A percentile compares a stretch with the other conserved stretches of the same genome.
Conservation (phyloP, 2,797 vertebrate genomes). For the Ctenosaura bakeri region DNA sequence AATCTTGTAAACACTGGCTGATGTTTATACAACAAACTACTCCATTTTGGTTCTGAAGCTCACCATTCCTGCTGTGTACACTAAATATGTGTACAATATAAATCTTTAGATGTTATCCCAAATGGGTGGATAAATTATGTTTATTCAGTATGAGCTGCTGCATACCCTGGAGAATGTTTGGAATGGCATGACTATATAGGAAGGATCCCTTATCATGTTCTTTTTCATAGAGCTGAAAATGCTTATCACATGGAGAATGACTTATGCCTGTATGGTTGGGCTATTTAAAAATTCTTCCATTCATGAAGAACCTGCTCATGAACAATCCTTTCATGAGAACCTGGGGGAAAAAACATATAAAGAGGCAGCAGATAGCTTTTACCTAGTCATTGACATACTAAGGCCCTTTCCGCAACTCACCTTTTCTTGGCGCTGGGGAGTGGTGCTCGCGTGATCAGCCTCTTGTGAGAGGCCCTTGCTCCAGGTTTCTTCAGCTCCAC, state of each 20-base stretch:
- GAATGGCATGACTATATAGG: not conserved
- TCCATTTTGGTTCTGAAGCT: not conserved
- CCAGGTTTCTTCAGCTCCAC: no score
- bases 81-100: not conserved
- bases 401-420: no score
- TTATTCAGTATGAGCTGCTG: not conserved
- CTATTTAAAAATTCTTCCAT: not conserved
- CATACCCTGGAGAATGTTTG: not conserved
- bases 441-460: no score
- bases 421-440: no score
- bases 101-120: not conserved
- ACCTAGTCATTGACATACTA: not conserved
- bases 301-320: not conserved
- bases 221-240: not conserved
- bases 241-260: not conserved
- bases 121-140: not conserved
- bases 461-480: no score
- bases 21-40: not conserved
- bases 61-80: not conserved
- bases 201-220: not conserved
- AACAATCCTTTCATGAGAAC: not conserved
- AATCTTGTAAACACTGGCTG: not conserved
- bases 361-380: not conserved
- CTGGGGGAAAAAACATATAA: not conserved
- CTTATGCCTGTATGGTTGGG: not conserved